These are phyloP conservation scores for Sinohyriopsis cumingii DNA, from an alignment of 2,888 invertebrate species.

Conservation along the genomic window DNA sequence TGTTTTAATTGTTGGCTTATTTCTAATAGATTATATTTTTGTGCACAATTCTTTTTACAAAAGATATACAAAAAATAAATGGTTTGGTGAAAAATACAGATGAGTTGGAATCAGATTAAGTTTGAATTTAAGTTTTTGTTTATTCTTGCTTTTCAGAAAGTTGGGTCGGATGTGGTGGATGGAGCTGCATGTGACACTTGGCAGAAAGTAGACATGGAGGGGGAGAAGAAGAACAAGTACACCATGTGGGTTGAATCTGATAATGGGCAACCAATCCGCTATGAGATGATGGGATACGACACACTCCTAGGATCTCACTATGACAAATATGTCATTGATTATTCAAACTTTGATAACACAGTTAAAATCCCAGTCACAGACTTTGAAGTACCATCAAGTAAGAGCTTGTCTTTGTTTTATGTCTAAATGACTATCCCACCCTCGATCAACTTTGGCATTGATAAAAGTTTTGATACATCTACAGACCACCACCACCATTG, in stretches of 20 bases:
- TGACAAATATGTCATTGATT: slow-evolving; percentile 93
- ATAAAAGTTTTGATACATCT: too few relatives aligned
- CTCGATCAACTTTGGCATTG: too few relatives aligned
- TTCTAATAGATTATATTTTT: too few relatives aligned
- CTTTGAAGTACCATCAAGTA: slow-evolving; percentile 56
- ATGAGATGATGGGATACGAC: slow-evolving; percentile 96
- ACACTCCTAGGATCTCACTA: slow-evolving; percentile 94
- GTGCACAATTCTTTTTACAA: too few relatives aligned
- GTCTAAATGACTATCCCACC: neutral
- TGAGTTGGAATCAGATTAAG: too few relatives aligned
- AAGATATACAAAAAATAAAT: too few relatives aligned
- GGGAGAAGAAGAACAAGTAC: slow-evolving; percentile 89
- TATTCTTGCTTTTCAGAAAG: slow-evolving; percentile 20
- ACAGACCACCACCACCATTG: too few relatives aligned
- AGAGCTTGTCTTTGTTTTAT: slow-evolving; percentile 14
- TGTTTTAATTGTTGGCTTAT: too few relatives aligned
- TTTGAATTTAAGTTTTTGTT: too few relatives aligned
- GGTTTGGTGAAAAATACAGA: too few relatives aligned
- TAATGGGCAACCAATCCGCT: slow-evolving; percentile 77
- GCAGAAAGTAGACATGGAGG: slow-evolving; percentile 80
- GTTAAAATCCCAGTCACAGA: slow-evolving; percentile 22
- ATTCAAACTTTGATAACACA: slow-evolving; percentile 76
- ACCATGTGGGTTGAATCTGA: slow-evolving; percentile 82
- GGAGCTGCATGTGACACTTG: slow-evolving; percentile 86
- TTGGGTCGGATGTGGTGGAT: slow-evolving; percentile 74